Base-by-base conservation (phyloP, 2,113 vertebrate species). In the Mugil cephalus region DNA sequence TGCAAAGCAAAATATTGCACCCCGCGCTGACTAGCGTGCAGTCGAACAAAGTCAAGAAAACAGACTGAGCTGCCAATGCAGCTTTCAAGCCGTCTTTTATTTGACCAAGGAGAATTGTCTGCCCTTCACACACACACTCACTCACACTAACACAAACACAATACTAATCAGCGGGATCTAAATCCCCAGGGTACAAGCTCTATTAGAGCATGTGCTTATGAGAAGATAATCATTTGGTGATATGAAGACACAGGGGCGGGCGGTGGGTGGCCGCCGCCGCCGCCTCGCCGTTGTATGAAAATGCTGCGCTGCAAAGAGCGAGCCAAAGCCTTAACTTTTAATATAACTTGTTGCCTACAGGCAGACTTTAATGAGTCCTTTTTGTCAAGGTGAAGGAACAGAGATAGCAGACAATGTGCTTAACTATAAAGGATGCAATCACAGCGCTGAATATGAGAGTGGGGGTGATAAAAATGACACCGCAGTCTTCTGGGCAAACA, bases 161-260 rank as follows among this genome's bases (percentile, higher is more conserved):
- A 58, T 46, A 71, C 67, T 74, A 82, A 88, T 87, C 84, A 74
- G 66, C 40, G 19, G n/a, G 39, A 85, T 86, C 73, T 73, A 54
- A 87, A 77, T 75, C 83, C 84, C 64, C 24, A 40, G 74, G 86
- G 84, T 72, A 69, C 58, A 56, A 64, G 69, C 71, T 82, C 82
- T 85, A 77, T 66, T 80, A 79, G 71, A 63, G 50, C 47, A 46
- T 74, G 64, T 69, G 73, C 74, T 82, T 77, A 74, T 74, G 66
- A 73, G 79, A 75, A 80, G 77, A 86, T 87, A 89, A 90, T 88
- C 79, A 85, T 86, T 79, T 79, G 76, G 69, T 74, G 65, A 78
- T 88, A 85, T 64, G 82, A 80, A 84, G 55, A 80, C 56, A 55
- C 68, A 66, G 51, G 47, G 51, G 75, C n/a, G 47, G 51, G 76